Percentiles rank a stretch among this genome's conserved stretches.
Conservation (phyloP, 2,888 invertebrate genomes). For the Sinopyrophorus schimmeli region DNA sequence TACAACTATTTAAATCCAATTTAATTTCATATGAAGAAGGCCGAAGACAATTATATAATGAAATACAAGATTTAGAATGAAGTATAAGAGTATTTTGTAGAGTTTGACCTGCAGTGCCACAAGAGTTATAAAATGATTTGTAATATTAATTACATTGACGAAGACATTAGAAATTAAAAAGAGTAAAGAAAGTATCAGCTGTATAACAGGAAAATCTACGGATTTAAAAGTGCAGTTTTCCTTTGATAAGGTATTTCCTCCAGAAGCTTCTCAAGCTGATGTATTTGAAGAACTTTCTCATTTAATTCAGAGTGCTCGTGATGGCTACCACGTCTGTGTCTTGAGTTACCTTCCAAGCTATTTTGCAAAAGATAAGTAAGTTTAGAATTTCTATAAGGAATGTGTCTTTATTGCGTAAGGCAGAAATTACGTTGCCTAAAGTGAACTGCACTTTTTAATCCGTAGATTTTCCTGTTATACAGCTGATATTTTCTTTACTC, state of each 20-base stretch:
- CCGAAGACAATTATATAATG: constrained; percentile 61
- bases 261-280: constrained; percentile 70
- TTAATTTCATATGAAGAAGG: no score
- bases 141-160: constrained; percentile 63
- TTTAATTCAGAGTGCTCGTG: constrained; percentile 83
- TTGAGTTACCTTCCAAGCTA: constrained; percentile 87
- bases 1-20: no score
- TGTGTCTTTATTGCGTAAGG: no score
- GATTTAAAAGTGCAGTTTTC: constrained; percentile 70
- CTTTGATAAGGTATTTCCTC: constrained; percentile 84
- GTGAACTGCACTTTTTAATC: constrained; percentile 70
- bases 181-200: constrained; percentile 46
- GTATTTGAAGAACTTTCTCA: constrained; percentile 84
- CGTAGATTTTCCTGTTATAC: no score
- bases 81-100: constrained; percentile 81
- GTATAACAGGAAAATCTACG: no score
- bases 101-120: constrained; percentile 68
- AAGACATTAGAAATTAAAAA: constrained; percentile 65
- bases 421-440: constrained; percentile 84
- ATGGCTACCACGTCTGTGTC: constrained; percentile 88
- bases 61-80: constrained; percentile 75
- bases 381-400: constrained; percentile 89
- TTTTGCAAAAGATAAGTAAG: constrained; percentile 87
- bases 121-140: constrained; percentile 61
- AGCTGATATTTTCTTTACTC: constrained; percentile 46